Evolutionary conservation across 2,888 invertebrate species (phyloP).

Genomic region (Tachina grossa): DNA sequence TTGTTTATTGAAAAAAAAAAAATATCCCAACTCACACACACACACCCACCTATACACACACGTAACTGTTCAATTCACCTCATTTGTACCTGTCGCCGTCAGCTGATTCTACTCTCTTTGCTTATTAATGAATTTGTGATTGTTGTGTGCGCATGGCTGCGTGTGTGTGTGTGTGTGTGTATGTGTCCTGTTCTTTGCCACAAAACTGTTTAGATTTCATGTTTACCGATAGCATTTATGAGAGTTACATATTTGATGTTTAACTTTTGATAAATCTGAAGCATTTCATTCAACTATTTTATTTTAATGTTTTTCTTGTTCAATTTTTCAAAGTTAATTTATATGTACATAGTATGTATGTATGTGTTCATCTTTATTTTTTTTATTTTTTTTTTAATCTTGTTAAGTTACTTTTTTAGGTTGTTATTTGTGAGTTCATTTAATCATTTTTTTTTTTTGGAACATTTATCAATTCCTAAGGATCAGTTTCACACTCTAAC

Average conservation of each 20-base stretch:
- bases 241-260: conserved; percentile 43
- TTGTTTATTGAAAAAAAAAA: conserved; percentile 10
- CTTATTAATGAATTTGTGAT: neutral
- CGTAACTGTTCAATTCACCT: neutral
- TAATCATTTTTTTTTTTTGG: conserved; percentile 13
- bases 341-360: neutral
- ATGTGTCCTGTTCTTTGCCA: neutral
- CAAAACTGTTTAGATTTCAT: conserved; percentile 7
- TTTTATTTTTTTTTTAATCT: neutral
- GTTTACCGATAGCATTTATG: conserved; percentile 39
- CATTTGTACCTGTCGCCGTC: conserved; percentile 61
- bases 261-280: conserved; percentile 57
- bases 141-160: neutral
- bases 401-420: neutral
- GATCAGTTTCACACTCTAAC: conserved; percentile 50
- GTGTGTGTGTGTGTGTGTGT: neutral
- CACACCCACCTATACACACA: neutral
- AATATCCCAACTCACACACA: neutral
- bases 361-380: conserved; percentile 5
- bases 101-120: neutral
- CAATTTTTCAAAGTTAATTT: conserved; percentile 37
- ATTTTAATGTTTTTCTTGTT: conserved; percentile 25
- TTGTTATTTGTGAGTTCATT: conserved; percentile 5
- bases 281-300: conserved; percentile 13
- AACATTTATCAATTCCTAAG: conserved; percentile 54